Percentiles rank a stretch among this genome's conserved stretches.
Conservation (phyloP, 2,888 invertebrate genomes). For the Oasisia sp. region DNA sequence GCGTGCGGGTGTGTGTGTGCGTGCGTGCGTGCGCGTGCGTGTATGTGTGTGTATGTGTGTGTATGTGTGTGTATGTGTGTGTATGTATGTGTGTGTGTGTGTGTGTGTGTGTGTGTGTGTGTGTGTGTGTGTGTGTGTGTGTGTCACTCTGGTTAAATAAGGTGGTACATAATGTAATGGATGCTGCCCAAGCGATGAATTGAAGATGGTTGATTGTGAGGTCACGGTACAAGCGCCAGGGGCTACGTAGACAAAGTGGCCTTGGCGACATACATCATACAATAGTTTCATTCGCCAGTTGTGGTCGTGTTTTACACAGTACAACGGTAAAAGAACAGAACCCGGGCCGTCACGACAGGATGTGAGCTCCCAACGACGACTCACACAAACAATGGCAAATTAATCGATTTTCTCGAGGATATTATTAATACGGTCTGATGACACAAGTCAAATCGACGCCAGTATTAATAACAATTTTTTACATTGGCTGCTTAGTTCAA, state of each 20-base stretch:
- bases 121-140: too few species aligned
- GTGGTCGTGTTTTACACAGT: neutral
- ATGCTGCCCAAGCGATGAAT: neutral
- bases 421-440: neutral
- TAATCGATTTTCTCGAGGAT: neutral
- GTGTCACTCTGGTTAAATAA: too few species aligned
- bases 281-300: neutral
- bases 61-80: too few species aligned
- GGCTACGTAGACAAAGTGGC: neutral
- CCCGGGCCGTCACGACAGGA: neutral
- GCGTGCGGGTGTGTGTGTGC: too few species aligned
- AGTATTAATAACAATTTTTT: neutral
- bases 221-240: too few species aligned
- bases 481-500: neutral
- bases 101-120: too few species aligned
- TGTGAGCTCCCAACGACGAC: neutral
- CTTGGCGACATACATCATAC: neutral
- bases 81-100: too few species aligned
- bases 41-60: too few species aligned
- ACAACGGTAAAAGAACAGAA: neutral
- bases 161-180: neutral
- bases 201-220: neutral
- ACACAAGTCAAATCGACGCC: neutral
- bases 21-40: too few species aligned
- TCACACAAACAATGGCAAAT: neutral